phyloP scores from a whole-genome alignment of 2,797 vertebrate species.

The Semaprochilodus insignis region DNA sequence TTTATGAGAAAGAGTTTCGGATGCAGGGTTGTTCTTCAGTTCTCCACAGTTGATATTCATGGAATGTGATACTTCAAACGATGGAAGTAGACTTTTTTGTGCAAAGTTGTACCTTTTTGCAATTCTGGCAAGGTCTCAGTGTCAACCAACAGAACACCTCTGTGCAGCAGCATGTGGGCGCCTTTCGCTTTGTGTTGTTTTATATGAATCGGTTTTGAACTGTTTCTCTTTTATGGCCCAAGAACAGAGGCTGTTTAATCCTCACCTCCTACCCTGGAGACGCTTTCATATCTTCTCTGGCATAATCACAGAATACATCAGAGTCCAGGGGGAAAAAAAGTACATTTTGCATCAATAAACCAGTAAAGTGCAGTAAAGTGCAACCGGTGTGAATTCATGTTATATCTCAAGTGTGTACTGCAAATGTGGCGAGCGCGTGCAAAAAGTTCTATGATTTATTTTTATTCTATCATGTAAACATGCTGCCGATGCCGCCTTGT shows the following conservation, averaged over 20 bases:
- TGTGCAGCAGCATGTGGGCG: constrained; percentile 16
- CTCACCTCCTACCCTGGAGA: constrained; percentile 43
- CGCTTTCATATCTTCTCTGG: constrained; percentile 39
- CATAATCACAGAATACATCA: constrained; percentile 41
- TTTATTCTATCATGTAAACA: not conserved
- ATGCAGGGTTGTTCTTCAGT: constrained; percentile 1
- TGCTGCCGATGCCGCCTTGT: not conserved
- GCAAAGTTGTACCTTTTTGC: constrained; percentile 17
- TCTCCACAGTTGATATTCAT: not conserved
- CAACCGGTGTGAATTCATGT: not conserved
- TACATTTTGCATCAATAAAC: not conserved
- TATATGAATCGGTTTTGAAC: constrained; percentile 48
- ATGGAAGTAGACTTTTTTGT: constrained; percentile 6
- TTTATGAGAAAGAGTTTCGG: not conserved
- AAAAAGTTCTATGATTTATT: not conserved
- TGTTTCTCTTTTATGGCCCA: constrained; percentile 41
- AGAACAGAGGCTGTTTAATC: constrained; percentile 40
- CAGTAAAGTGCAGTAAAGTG: not conserved
- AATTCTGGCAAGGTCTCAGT: constrained; percentile 4
- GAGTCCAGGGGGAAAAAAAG: constrained; percentile 9
- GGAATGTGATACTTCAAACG: not conserved
- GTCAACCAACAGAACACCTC: constrained; percentile 19
- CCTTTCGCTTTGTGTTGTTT: constrained; percentile 38
- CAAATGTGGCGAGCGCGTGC: not conserved
- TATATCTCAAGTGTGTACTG: constrained; percentile 11